A percentile compares a stretch with the other conserved stretches of the same genome.
Conservation (phyloP, 2,113 vertebrate genomes). For the Eurystomus gularis region DNA sequence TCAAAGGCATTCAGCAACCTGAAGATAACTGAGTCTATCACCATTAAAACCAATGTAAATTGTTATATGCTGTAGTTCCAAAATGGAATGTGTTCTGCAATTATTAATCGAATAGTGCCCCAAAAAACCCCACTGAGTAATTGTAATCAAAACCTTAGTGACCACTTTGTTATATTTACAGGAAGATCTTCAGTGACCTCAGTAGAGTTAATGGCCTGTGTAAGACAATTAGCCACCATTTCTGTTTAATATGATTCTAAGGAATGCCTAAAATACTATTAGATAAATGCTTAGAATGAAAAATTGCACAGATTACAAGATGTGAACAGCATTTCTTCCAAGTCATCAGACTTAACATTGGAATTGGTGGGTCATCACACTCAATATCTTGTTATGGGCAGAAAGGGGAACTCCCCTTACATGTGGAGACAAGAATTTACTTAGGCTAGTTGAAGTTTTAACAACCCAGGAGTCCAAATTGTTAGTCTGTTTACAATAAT, state of each 20-base stretch:
- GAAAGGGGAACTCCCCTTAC: not conserved
- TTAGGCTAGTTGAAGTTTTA: not conserved
- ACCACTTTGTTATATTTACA: not conserved
- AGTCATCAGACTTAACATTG: not conserved
- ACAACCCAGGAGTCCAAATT: not conserved
- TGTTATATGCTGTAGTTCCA: not conserved
- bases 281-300: not conserved
- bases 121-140: rapidly evolving
- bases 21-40: not conserved
- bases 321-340: not conserved
- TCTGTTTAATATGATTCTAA: not conserved
- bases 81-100: not conserved
- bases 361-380: not conserved
- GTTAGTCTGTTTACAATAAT: not conserved
- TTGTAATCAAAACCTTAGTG: not conserved
- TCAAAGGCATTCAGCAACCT: not conserved
- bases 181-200: not conserved
- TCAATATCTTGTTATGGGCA: not conserved
- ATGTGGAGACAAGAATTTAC: not conserved
- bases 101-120: not conserved
- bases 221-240: not conserved
- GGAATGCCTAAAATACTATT: not conserved
- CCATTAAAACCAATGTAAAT: not conserved
- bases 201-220: not conserved
- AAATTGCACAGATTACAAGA: not conserved